Conservation (phyloP, 2,888 invertebrate genomes). For the Hanleya hanleyi region DNA sequence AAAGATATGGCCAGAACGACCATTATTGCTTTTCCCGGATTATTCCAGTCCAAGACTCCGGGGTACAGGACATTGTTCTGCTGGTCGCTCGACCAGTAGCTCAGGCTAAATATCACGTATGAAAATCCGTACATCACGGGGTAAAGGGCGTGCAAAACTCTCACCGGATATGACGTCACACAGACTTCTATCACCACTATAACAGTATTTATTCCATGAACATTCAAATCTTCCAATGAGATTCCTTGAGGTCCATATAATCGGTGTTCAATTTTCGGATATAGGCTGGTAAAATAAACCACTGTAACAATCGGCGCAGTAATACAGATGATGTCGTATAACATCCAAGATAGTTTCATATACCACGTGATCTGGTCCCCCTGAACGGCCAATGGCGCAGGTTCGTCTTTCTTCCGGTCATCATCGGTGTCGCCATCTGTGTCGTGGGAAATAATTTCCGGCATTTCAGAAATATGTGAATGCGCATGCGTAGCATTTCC, state of each 20-base stretch:
- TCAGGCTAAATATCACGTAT: slow-evolving; percentile 52
- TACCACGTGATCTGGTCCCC: slow-evolving; percentile 37
- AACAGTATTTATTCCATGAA: slow-evolving; percentile 55
- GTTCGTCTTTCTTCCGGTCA: background rate
- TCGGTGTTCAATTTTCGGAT: slow-evolving; percentile 25
- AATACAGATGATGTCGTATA: slow-evolving; percentile 47
- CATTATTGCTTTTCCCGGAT: slow-evolving; percentile 43
- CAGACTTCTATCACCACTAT: slow-evolving; percentile 50
- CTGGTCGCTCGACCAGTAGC: slow-evolving; percentile 61
- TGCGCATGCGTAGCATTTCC: background rate
- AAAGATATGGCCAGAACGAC: slow-evolving; percentile 39
- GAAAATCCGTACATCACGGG: slow-evolving; percentile 46
- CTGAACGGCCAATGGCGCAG: slow-evolving; percentile 9
- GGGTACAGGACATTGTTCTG: slow-evolving; percentile 59
- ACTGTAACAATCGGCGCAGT: slow-evolving; percentile 56
- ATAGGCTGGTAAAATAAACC: slow-evolving; percentile 57
- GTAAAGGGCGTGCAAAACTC: slow-evolving; percentile 54
- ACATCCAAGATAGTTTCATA: slow-evolving; percentile 55
- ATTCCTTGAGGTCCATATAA: background rate
- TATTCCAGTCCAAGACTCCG: slow-evolving; percentile 64
- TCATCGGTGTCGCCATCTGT: background rate
- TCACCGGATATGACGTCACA: slow-evolving; percentile 53
- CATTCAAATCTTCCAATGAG: slow-evolving; percentile 44
- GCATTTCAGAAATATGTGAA: background rate
- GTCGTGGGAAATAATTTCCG: background rate